phyloP scores from a whole-genome alignment of 2,888 invertebrate species.

The Melanotus villosus region DNA sequence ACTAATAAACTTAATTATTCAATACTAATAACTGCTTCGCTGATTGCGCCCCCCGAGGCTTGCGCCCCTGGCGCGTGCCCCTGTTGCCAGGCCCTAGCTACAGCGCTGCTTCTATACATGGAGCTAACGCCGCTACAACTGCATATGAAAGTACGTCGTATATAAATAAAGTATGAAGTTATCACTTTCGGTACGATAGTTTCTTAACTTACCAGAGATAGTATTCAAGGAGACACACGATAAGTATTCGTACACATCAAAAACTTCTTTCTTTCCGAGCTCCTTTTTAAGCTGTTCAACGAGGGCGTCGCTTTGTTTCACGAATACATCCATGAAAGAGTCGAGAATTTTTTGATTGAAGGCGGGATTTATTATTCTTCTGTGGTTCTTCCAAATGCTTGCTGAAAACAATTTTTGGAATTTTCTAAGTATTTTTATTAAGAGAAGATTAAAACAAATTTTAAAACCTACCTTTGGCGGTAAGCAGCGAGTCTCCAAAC shows the following conservation, averaged over 20 bases:
- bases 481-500: constrained; percentile 55
- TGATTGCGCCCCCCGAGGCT: no score
- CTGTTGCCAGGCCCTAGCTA: no score
- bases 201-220: constrained; percentile 71
- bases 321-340: constrained; percentile 75
- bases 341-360: constrained; percentile 77
- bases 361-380: constrained; percentile 74
- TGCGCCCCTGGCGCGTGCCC: no score
- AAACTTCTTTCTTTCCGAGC: neutral
- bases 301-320: constrained; percentile 72
- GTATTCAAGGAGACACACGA: constrained; percentile 75
- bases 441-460: constrained; percentile 15
- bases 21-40: no score
- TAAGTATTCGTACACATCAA: constrained; percentile 71
- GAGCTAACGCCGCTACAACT: constrained; percentile 12
- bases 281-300: constrained; percentile 66
- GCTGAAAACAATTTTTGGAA: constrained; percentile 60
- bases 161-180: constrained; percentile 10
- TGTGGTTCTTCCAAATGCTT: constrained; percentile 72
- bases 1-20: no score
- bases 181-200: constrained; percentile 2
- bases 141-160: constrained; percentile 11
- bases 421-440: no score
- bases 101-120: no score
- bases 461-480: constrained; percentile 53